Conservation (phyloP, 1,140 invertebrate genomes). For the Drosophila grimshawi region DNA sequence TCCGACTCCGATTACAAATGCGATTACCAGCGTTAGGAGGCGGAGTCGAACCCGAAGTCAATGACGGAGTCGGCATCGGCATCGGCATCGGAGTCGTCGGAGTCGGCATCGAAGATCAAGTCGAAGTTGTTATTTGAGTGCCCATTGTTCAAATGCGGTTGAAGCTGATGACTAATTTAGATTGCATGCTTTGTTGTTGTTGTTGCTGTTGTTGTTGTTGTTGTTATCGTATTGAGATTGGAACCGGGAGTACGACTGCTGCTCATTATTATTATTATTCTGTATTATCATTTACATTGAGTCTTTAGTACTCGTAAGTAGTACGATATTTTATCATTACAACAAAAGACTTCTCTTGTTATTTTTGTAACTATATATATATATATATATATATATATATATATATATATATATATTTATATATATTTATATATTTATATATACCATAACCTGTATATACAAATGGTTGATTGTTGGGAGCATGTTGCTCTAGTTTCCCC, state of each 20-base stretch:
- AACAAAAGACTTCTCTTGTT: constrained; percentile 53
- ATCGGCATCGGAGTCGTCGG: neutral
- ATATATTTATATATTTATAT: neutral
- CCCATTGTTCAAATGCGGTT: constrained; percentile 38
- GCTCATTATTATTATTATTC: constrained; percentile 32
- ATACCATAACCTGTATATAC: no score
- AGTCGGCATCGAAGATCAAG: neutral
- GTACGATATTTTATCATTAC: constrained; percentile 63
- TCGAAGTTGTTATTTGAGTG: constrained; percentile 9
- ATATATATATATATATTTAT: neutral
- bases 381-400: no score
- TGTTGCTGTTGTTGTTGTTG: constrained; percentile 3
- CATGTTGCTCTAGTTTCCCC: constrained; percentile 54
- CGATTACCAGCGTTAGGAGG: constrained; percentile 6
- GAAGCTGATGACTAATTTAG: constrained; percentile 37
- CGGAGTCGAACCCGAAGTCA: neutral
- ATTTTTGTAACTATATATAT: constrained; percentile 35
- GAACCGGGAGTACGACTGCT: constrained; percentile 7
- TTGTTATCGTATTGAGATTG: constrained; percentile 5
- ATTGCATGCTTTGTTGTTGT: constrained; percentile 33
- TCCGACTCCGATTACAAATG: constrained; percentile 14
- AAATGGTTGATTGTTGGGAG: constrained; percentile 4
- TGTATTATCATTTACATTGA: constrained; percentile 62
- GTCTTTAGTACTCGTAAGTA: constrained; percentile 57
- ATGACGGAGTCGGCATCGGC: no score